These are phyloP conservation scores for Rhynchonycteris naso DNA, from an alignment of 2,797 vertebrate species.

Conservation along the genomic window DNA sequence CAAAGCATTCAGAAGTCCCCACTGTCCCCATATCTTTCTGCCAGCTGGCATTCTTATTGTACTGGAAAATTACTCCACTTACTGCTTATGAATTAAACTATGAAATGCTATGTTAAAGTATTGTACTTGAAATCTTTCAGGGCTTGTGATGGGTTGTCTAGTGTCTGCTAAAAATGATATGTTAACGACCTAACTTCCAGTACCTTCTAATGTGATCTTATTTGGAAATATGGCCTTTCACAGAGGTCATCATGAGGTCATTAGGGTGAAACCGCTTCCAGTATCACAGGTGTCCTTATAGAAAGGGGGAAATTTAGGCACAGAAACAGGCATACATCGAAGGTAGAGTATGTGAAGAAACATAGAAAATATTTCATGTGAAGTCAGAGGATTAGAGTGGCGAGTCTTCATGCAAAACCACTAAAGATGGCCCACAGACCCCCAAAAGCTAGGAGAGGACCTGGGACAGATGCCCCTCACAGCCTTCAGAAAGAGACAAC, in stretches of 20 bases:
- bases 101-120: slow-evolving; percentile 3
- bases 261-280: not conserved
- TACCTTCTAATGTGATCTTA: slow-evolving; percentile 9
- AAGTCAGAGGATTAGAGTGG: not conserved
- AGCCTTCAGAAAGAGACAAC: not conserved
- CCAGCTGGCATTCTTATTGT: slow-evolving; percentile 15
- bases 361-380: not conserved
- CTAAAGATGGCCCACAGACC: not conserved
- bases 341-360: not conserved
- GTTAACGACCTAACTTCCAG: not conserved
- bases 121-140: not conserved
- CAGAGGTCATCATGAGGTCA: not conserved
- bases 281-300: not conserved
- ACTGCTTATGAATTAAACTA: slow-evolving; percentile 44
- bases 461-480: not conserved
- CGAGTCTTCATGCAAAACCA: not conserved
- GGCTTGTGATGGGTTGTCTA: not conserved
- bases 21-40: not conserved
- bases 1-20: not conserved
- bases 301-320: not conserved
- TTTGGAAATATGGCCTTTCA: slow-evolving; percentile 13
- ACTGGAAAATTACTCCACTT: not conserved
- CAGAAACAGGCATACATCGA: not conserved
- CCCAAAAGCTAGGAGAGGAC: not conserved
- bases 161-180: not conserved